Conservation (phyloP, 2,797 vertebrate genomes). For the Cynopterus sphinx region DNA sequence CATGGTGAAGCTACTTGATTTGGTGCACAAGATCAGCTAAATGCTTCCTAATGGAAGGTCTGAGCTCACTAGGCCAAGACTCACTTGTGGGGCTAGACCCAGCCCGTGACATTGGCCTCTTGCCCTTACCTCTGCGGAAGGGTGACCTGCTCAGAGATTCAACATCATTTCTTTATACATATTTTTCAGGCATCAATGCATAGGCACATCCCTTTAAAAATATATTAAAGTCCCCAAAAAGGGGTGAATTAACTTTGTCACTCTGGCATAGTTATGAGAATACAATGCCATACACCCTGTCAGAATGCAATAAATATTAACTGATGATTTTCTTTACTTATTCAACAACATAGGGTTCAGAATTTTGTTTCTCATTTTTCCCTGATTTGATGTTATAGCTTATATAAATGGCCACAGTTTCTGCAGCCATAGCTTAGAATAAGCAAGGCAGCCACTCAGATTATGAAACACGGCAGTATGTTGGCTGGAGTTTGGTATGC, state of each 20-base stretch:
- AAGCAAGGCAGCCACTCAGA: constrained; percentile 61
- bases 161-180: constrained; percentile 67
- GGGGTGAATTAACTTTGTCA: constrained; percentile 79
- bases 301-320: constrained; percentile 78
- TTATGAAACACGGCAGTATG: neutral
- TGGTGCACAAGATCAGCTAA: constrained; percentile 61
- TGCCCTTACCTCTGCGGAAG: constrained; percentile 53
- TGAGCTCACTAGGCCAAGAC: neutral
- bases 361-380: constrained; percentile 62
- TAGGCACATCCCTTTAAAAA: constrained; percentile 83
- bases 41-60: constrained; percentile 33
- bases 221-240: constrained; percentile 76
- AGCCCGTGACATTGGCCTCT: constrained; percentile 14
- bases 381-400: constrained; percentile 80
- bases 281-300: constrained; percentile 79
- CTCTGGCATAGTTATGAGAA: constrained; percentile 76
- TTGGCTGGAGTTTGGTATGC: constrained; percentile 57
- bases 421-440: constrained; percentile 30
- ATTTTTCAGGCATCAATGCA: constrained; percentile 79
- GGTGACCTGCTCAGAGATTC: constrained; percentile 62
- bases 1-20: constrained; percentile 61
- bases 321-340: constrained; percentile 69
- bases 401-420: constrained; percentile 59
- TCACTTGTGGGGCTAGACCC: neutral
- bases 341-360: constrained; percentile 68